Evolutionary conservation across 2,888 invertebrate genomes (phyloP).

Genomic region (Oscheius myriophilus): DNA sequence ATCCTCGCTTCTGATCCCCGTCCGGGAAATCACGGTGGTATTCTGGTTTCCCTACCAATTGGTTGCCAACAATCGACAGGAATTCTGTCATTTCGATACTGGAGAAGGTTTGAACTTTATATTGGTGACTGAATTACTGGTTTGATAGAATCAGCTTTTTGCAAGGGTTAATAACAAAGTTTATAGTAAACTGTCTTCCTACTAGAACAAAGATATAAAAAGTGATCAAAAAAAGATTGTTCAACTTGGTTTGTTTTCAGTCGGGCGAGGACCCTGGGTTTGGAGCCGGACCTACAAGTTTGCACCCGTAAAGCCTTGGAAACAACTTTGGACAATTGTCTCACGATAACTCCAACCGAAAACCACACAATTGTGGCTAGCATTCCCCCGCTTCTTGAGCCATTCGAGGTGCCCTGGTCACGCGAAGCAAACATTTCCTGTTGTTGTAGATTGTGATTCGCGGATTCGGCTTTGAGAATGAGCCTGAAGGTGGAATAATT

Average conservation of each 20-base stretch:
- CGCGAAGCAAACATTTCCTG: not conserved
- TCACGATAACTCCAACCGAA: constrained; percentile 50
- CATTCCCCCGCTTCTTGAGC: constrained; percentile 55
- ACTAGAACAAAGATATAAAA: too few species aligned
- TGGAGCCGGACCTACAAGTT: constrained; percentile 55
- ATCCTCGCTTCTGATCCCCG: constrained; percentile 56
- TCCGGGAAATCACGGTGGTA: constrained; percentile 47
- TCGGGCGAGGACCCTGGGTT: constrained; percentile 43
- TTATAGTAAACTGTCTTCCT: too few species aligned
- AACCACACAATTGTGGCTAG: constrained; percentile 57
- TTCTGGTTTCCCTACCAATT: constrained; percentile 54
- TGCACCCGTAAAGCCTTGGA: constrained; percentile 53
- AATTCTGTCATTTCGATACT: constrained; percentile 53
- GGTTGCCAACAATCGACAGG: constrained; percentile 59
- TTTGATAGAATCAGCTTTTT: too few species aligned
- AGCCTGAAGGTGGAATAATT: constrained; percentile 60
- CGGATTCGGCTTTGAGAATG: constrained; percentile 58
- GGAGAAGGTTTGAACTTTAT: constrained; percentile 48
- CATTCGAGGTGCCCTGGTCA: constrained; percentile 49
- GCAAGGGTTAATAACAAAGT: too few species aligned
- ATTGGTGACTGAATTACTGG: too few species aligned
- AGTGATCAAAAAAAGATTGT: too few species aligned
- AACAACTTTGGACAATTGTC: constrained; percentile 49
- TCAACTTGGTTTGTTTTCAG: constrained; percentile 25
- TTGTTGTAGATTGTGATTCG: constrained; percentile 53